Evolutionary conservation across 2,797 vertebrate genomes (phyloP).

Genomic region (Lepus oiostolus): DNA sequence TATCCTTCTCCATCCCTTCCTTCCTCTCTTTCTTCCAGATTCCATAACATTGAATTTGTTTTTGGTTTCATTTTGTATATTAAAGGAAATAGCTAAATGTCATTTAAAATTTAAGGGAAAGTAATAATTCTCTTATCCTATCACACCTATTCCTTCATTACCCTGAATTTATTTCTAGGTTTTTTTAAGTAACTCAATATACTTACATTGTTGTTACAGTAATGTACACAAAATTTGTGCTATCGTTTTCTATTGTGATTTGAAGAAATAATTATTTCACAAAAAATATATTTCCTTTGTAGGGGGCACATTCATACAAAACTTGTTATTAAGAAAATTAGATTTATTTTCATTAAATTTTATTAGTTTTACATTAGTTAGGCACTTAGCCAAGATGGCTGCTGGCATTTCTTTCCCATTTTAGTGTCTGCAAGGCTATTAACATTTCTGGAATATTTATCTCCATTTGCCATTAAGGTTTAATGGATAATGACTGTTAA

Average conservation of each 20-base stretch:
- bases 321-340: not conserved
- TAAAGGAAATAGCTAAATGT: not conserved
- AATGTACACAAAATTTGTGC: not conserved
- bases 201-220: not conserved
- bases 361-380: constrained; percentile 6
- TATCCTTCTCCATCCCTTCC: too few relatives aligned
- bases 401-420: not conserved
- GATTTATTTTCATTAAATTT: constrained; percentile 30
- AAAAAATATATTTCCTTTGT: not conserved
- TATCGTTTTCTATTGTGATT: not conserved
- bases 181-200: not conserved
- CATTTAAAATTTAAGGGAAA: constrained; percentile 32
- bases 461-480: not conserved
- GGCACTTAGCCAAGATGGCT: not conserved
- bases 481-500: not conserved
- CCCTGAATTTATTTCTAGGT: not conserved
- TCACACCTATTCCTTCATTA: not conserved
- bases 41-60: not conserved
- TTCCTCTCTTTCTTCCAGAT: not conserved
- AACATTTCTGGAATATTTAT: constrained; percentile 1
- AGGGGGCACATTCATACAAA: not conserved
- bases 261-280: constrained; percentile 13
- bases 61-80: not conserved
- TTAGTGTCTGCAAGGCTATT: not conserved
- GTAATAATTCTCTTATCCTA: not conserved